Evolutionary conservation across 1,140 invertebrate genomes (phyloP), one percentile per base, ranked within the genome.

Genomic region (Amphibalanus amphitrite): DNA sequence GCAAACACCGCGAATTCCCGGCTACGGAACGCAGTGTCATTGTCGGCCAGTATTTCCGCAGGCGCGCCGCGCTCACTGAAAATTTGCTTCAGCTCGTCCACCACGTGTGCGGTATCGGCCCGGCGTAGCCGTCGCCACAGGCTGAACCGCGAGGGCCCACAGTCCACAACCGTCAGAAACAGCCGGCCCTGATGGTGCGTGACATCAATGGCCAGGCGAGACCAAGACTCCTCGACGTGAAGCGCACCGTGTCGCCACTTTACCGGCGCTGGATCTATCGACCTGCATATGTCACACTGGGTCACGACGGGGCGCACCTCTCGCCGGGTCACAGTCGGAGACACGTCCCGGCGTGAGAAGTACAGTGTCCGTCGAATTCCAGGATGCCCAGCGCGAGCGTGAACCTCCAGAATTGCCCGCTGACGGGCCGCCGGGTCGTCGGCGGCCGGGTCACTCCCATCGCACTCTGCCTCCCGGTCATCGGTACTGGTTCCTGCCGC

Each of bases 181-280:
- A 25, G 25, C 25, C 25, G 47, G 25, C 25, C 13, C 25, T 25
- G 13, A 59, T 59, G n/a, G n/a, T n/a, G n/a, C n/a, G n/a, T n/a
- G n/a, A n/a, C n/a, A n/a, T n/a, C n/a, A n/a, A n/a, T n/a, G 13
- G 47, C 47, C 13, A 59, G 47, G 13, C 47, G 47, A 13, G 13
- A 59, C 25, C 47, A 59, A 15, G 47, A 15, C 25, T 59, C 47
- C 25, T 13, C 25, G 47, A 59, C 47, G 13, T 59, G 13, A 13
- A 59, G 47, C 13, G 47, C 13, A 59, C 47, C 47, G 47, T 59
- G 47, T 25, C 25, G 1, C 71, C 71, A 71, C 47, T 65, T 40
- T 4, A 70, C 70, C 28, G 70, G 70, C 17, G 65, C 70, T 65
- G 47, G 47, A 10, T 71, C 47, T n/a, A 69, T 71, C 28, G 70